phyloP scores from a whole-genome alignment of 2,888 invertebrate genomes.

The Ecdyonurus torrentis region DNA sequence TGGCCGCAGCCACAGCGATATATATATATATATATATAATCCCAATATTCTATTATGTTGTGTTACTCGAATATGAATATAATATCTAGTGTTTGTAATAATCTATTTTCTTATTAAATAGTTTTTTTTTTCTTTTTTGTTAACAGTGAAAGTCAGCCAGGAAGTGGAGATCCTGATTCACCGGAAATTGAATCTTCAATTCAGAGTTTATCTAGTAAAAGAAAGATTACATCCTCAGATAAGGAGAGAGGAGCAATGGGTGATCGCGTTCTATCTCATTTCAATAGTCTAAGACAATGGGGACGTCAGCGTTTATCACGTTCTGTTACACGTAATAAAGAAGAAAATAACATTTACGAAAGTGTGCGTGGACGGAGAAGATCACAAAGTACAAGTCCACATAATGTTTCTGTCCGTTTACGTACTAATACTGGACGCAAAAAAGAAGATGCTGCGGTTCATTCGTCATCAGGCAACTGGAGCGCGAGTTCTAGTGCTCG shows the following conservation, averaged over 20 bases:
- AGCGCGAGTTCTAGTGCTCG: slow-evolving; percentile 80
- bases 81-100: no score
- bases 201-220: background rate
- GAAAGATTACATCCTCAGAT: background rate
- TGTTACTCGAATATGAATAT: no score
- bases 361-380: slow-evolving; percentile 59
- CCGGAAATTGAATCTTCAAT: background rate
- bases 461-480: slow-evolving; percentile 90
- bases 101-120: no score
- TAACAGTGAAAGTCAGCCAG: background rate
- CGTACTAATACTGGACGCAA: slow-evolving; percentile 19
- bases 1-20: no score
- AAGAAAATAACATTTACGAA: slow-evolving; percentile 47
- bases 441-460: slow-evolving; percentile 54
- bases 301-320: slow-evolving; percentile 49
- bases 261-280: slow-evolving; percentile 34
- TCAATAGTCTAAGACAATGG: slow-evolving; percentile 73
- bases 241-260: slow-evolving; percentile 9
- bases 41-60: no score
- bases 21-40: no score
- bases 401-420: slow-evolving; percentile 1
- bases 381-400: slow-evolving; percentile 22
- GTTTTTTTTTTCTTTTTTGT: no score
- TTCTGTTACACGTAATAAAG: slow-evolving; percentile 13
- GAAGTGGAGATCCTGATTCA: background rate